Percentiles rank a stretch among this genome's conserved stretches.
Evolutionary conservation across 2,888 invertebrate genomes (phyloP).

Genomic region (Adineta ricciae): DNA sequence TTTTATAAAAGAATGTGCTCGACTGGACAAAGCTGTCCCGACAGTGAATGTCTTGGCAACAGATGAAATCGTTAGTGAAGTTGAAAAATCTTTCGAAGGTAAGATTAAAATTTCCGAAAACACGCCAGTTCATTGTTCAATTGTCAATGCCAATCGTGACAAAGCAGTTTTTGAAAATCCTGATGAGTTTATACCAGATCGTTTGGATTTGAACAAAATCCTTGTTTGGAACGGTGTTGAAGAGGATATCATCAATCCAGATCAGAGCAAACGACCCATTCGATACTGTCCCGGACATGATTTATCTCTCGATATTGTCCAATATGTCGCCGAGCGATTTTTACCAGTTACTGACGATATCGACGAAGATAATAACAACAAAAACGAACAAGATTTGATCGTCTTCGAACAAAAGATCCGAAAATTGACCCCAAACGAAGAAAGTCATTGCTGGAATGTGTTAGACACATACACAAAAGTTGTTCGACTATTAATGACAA

Average conservation of each 20-base stretch:
- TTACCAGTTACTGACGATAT: neutral
- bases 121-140: neutral
- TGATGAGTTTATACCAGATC: neutral
- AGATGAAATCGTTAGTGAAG: neutral
- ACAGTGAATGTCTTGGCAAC: neutral
- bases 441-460: neutral
- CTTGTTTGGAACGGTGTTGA: constrained; percentile 1
- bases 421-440: neutral
- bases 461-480: neutral
- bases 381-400: neutral
- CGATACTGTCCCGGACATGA: neutral
- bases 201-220: neutral
- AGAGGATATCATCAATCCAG: neutral
- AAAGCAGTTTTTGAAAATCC: neutral
- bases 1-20: neutral
- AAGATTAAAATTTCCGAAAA: no score
- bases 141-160: neutral
- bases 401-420: neutral
- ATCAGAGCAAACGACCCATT: neutral
- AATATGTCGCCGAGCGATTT: neutral
- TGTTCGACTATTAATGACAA: neutral
- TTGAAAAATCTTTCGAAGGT: no score
- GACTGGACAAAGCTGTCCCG: neutral
- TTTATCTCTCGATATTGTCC: neutral
- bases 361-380: neutral